A percentile compares a stretch with the other conserved stretches of the same genome.
phyloP scores from a whole-genome alignment of 2,888 invertebrate species.

The Orthosia gracilis region DNA sequence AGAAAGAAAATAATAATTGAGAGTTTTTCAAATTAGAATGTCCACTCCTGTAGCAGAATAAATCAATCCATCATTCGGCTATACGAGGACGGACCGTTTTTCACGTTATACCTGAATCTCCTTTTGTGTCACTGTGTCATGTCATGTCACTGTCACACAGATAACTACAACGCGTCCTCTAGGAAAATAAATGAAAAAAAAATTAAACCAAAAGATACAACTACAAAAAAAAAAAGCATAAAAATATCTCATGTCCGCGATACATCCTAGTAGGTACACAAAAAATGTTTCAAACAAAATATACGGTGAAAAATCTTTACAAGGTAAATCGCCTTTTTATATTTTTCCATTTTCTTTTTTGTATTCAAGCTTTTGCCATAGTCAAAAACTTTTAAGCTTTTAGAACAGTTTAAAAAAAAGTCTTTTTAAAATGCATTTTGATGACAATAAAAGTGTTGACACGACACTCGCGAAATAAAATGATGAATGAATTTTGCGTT shows the following conservation, averaged over 20 bases:
- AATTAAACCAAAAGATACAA: conserved; percentile 1
- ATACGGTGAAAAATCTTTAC: neutral
- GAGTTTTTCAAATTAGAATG: neutral
- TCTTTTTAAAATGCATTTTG: conserved; percentile 33
- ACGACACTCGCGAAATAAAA: conserved; percentile 45
- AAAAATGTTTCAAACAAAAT: conserved; percentile 23
- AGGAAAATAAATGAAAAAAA: conserved; percentile 27
- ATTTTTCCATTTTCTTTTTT: conserved; percentile 21
- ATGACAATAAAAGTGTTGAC: conserved; percentile 45
- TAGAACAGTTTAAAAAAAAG: conserved; percentile 30
- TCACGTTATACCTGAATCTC: neutral
- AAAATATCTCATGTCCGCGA: neutral
- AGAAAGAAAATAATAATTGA: neutral
- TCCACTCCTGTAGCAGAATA: neutral
- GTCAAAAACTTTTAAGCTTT: conserved; percentile 19
- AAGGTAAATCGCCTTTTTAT: conserved; percentile 15
- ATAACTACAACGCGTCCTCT: neutral
- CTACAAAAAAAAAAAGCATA: neutral
- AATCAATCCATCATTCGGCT: conserved; percentile 8
- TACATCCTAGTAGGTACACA: neutral
- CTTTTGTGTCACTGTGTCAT: neutral
- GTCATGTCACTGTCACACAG: conserved; percentile 9
- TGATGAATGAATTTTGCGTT: conserved; percentile 29
- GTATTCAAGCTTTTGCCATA: conserved; percentile 1
- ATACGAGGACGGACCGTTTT: neutral